Conservation (phyloP, 2,888 invertebrate genomes). For the Lepas anatifera region DNA sequence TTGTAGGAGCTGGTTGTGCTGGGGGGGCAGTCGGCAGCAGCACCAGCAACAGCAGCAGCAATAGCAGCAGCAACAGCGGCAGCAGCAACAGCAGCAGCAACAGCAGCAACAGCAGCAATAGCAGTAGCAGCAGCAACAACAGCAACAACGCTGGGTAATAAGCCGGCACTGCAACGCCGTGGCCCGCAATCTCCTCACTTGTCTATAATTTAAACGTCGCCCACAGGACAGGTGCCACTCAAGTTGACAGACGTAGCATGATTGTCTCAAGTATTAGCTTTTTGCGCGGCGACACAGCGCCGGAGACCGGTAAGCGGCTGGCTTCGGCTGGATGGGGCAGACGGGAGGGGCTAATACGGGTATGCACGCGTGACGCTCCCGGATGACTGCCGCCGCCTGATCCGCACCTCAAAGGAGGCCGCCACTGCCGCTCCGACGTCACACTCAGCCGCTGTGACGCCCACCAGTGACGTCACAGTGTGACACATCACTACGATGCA, state of each 20-base stretch:
- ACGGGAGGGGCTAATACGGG: background rate
- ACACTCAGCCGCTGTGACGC: background rate
- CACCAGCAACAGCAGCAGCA: too few species aligned
- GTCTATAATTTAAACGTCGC: slow-evolving; percentile 7
- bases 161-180: background rate
- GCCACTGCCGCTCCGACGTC: background rate
- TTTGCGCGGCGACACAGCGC: background rate
- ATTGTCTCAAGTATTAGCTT: slow-evolving; percentile 8
- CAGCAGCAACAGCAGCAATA: too few species aligned
- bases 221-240: background rate
- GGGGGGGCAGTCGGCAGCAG: too few species aligned
- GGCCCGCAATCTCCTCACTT: slow-evolving; percentile 5
- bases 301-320: too few species aligned
- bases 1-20: too few species aligned
- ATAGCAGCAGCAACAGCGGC: too few species aligned
- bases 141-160: too few species aligned
- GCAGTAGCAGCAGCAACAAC: too few species aligned
- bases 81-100: too few species aligned
- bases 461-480: background rate
- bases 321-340: too few species aligned
- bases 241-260: slow-evolving; percentile 12
- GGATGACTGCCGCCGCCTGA: too few species aligned
- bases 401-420: background rate
- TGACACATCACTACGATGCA: background rate
- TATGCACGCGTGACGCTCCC: slow-evolving; percentile 3